Conservation (phyloP, 2,797 vertebrate species). For the Yasuhikotakia modesta region DNA sequence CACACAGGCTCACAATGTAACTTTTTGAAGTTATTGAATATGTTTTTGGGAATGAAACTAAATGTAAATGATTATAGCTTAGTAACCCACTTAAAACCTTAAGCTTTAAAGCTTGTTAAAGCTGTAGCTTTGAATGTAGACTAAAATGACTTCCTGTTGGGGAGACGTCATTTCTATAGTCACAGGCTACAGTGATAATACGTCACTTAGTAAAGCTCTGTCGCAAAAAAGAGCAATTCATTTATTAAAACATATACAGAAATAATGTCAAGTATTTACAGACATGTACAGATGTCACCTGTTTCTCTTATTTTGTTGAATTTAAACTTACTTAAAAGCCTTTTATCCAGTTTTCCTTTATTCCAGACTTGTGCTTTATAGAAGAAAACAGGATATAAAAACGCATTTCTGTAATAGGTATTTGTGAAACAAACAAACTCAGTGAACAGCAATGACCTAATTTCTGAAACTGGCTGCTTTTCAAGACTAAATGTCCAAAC, state of each 20-base stretch:
- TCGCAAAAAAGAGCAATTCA: no score
- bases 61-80: background rate
- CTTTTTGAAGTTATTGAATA: background rate
- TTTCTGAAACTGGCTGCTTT: slow-evolving; percentile 57
- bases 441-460: slow-evolving; percentile 60
- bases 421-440: slow-evolving; percentile 28
- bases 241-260: background rate
- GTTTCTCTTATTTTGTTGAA: background rate
- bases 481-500: slow-evolving; percentile 53
- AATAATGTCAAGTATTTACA: background rate
- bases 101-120: background rate
- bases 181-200: background rate
- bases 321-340: background rate
- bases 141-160: background rate
- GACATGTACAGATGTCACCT: no score
- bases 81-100: background rate
- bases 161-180: background rate
- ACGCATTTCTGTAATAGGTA: slow-evolving; percentile 38
- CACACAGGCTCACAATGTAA: background rate
- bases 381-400: background rate
- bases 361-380: background rate
- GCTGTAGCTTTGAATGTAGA: background rate
- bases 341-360: no score
- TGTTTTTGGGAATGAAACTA: background rate
- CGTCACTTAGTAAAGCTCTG: background rate